Conservation (phyloP, 2,888 invertebrate genomes). For the Drosophila borealis region DNA sequence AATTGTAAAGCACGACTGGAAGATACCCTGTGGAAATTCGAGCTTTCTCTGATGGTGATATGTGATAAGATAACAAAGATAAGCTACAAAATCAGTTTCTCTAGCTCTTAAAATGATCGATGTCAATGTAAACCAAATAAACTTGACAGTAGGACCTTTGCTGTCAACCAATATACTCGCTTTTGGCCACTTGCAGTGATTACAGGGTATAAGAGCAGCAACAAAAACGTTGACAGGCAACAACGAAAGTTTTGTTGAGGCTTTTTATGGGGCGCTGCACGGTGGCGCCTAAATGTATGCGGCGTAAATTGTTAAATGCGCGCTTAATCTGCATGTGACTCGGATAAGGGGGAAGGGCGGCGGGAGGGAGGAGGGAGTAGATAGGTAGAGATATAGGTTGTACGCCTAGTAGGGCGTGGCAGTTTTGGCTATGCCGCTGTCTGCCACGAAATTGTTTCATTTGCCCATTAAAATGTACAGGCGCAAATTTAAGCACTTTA, state of each 20-base stretch:
- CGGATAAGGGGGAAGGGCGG: slow-evolving; percentile 4
- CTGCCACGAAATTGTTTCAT: slow-evolving; percentile 68
- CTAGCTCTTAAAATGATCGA: too few relatives aligned
- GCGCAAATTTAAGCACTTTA: slow-evolving; percentile 74
- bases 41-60: too few relatives aligned
- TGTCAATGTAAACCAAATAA: too few relatives aligned
- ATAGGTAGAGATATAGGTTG: background rate
- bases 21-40: background rate
- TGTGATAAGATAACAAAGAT: too few relatives aligned
- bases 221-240: slow-evolving; percentile 35
- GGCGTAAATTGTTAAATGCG: slow-evolving; percentile 78
- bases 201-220: slow-evolving; percentile 4
- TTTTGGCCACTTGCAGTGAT: background rate
- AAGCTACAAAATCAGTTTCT: too few relatives aligned
- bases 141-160: too few relatives aligned
- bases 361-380: too few relatives aligned
- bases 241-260: slow-evolving; percentile 52
- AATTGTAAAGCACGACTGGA: background rate
- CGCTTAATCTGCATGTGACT: slow-evolving; percentile 73
- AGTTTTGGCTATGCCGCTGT: slow-evolving; percentile 21
- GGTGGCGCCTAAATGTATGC: slow-evolving; percentile 73
- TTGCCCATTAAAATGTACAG: slow-evolving; percentile 76
- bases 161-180: background rate
- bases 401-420: slow-evolving; percentile 14
- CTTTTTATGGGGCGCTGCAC: slow-evolving; percentile 41